Evolutionary conservation across 2,797 vertebrate species (phyloP).

Genomic region (Anomalospiza imberbis): DNA sequence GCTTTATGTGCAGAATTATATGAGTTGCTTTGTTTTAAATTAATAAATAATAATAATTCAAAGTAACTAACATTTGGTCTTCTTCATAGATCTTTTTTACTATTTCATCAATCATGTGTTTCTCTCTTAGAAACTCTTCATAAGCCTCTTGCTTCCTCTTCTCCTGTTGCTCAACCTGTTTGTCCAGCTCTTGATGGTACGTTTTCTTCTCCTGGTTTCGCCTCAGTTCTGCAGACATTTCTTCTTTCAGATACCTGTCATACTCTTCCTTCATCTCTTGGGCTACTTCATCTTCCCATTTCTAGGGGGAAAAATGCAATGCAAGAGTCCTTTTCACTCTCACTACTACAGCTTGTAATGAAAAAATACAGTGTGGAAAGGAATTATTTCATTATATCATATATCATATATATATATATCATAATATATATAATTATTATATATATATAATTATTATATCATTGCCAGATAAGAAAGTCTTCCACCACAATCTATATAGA

Average conservation of each 20-base stretch:
- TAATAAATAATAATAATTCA: background rate
- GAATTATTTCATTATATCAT: too few species aligned
- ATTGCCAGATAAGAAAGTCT: background rate
- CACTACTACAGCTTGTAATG: background rate
- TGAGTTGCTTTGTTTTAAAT: background rate
- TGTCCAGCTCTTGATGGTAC: conserved; percentile 83
- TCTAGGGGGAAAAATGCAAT: conserved; percentile 69
- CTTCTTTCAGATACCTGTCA: conserved; percentile 69
- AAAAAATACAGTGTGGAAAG: background rate
- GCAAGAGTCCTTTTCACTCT: background rate
- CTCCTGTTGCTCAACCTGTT: conserved; percentile 87
- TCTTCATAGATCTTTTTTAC: conserved; percentile 92
- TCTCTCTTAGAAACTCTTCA: conserved; percentile 90
- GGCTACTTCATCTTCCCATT: conserved; percentile 78
- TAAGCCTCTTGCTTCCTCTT: conserved; percentile 83
- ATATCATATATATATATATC: too few species aligned
- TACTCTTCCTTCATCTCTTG: conserved; percentile 78
- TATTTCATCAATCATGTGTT: conserved; percentile 90
- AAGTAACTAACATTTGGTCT: conserved; percentile 83
- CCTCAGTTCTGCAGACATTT: conserved; percentile 72
- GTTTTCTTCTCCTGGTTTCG: conserved; percentile 71
- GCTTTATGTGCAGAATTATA: background rate
- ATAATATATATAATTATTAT: too few species aligned
- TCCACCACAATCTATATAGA: background rate
- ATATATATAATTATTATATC: too few species aligned